Conservation (phyloP, 2,797 vertebrate species). For the Enteromius paludinosus region DNA sequence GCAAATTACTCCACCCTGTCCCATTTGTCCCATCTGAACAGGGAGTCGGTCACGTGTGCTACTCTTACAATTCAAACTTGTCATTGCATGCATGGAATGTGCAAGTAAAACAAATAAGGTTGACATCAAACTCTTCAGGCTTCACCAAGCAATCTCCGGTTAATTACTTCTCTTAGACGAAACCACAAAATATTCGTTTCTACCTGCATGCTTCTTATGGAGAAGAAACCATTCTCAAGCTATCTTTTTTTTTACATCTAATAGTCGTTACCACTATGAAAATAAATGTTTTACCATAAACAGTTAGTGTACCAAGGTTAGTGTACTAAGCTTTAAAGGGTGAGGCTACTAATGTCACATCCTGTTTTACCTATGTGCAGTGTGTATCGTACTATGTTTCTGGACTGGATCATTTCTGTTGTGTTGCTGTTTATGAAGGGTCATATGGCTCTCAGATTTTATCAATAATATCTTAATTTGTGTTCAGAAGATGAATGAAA, state of each 20-base stretch:
- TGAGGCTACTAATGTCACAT: too few species aligned
- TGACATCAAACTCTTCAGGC: slow-evolving; percentile 32
- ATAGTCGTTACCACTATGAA: too few species aligned
- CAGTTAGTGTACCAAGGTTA: too few species aligned
- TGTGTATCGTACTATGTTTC: too few species aligned
- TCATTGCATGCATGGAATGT: slow-evolving; percentile 56
- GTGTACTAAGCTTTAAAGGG: neutral
- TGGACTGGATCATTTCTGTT: too few species aligned
- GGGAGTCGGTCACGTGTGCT: slow-evolving; percentile 5
- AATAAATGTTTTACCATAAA: too few species aligned
- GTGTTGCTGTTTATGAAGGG: too few species aligned
- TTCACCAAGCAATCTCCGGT: slow-evolving; percentile 5
- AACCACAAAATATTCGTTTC: slow-evolving; percentile 3
- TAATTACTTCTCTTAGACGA: slow-evolving; percentile 32
- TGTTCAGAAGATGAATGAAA: too few species aligned
- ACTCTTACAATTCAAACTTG: slow-evolving; percentile 43
- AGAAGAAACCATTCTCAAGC: neutral
- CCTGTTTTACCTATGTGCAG: too few species aligned
- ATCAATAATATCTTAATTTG: too few species aligned
- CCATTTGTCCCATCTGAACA: slow-evolving; percentile 31
- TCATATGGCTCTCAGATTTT: too few species aligned
- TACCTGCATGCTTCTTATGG: neutral
- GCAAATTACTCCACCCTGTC: slow-evolving; percentile 25
- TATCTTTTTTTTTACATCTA: neutral
- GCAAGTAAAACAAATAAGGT: slow-evolving; percentile 37